These are phyloP conservation scores for Falco rusticolus DNA, from an alignment of 2,797 vertebrate species.

Conservation along the genomic window DNA sequence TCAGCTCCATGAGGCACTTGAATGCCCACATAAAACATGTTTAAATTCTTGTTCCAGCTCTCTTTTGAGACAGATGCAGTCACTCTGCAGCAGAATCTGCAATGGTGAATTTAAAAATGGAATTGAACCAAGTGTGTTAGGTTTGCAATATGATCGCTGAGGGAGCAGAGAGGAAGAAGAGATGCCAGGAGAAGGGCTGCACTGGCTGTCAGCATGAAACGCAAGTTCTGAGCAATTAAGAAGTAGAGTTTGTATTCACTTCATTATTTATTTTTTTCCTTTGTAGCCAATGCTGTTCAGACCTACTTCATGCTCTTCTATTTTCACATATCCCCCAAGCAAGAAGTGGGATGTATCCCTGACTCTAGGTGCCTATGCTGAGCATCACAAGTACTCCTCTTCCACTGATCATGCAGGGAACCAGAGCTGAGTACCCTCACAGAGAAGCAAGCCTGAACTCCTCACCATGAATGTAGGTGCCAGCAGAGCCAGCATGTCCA, in stretches of 20 bases:
- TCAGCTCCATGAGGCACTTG: background rate
- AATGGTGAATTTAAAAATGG: conserved; percentile 37
- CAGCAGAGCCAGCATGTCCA: background rate
- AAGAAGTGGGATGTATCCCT: background rate
- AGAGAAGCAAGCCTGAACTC: background rate
- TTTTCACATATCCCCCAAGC: background rate
- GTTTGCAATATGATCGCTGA: conserved; percentile 38
- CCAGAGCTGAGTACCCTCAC: too few species aligned
- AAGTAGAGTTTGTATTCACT: background rate
- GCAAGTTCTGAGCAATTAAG: conserved; percentile 6
- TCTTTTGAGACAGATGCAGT: conserved; percentile 8
- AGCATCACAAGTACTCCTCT: background rate
- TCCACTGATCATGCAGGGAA: background rate
- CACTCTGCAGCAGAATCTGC: conserved; percentile 16
- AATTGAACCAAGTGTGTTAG: conserved; percentile 36
- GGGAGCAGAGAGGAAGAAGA: conserved; percentile 28
- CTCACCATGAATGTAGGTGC: background rate
- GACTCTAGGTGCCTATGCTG: background rate
- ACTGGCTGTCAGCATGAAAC: conserved; percentile 32
- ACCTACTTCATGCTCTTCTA: background rate
- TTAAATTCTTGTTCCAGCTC: background rate
- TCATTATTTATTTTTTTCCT: background rate
- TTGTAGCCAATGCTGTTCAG: background rate
- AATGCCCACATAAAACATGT: background rate
- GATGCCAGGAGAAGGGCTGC: conserved; percentile 41